These are phyloP conservation scores for Neomorphus geoffroyi DNA, from an alignment of 2,797 vertebrate genomes.

Conservation along the genomic window DNA sequence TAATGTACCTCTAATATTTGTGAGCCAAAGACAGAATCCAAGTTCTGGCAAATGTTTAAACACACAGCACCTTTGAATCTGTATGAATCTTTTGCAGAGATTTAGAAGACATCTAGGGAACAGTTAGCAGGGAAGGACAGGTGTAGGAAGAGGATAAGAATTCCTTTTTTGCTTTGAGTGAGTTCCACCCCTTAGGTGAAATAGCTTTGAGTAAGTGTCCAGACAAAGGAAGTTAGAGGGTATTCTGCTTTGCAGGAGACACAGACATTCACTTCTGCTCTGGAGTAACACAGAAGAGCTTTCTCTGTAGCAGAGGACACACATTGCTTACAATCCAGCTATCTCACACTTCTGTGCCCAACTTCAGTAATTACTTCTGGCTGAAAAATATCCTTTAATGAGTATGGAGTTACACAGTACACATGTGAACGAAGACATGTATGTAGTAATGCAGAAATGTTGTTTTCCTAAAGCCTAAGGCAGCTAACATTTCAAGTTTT, in stretches of 20 bases:
- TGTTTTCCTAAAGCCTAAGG: neutral
- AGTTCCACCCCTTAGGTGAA: neutral
- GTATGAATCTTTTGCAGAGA: neutral
- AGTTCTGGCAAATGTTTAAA: slow-evolving; percentile 11
- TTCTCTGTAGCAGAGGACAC: neutral
- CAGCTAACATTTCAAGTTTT: neutral
- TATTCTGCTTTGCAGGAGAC: neutral
- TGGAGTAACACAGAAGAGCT: neutral
- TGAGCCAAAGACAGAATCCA: neutral
- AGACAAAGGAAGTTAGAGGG: neutral
- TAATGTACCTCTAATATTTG: neutral
- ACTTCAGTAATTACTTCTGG: neutral
- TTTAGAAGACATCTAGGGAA: neutral
- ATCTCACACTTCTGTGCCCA: neutral
- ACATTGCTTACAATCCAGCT: neutral
- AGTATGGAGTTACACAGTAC: too few species aligned
- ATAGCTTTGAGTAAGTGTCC: neutral
- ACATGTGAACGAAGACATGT: neutral
- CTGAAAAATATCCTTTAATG: neutral
- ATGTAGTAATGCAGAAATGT: neutral
- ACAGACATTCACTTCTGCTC: neutral
- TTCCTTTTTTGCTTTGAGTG: neutral
- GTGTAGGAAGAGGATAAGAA: fast-evolving
- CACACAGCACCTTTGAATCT: neutral
- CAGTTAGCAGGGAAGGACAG: neutral